A percentile compares a stretch with the other conserved stretches of the same genome.
Evolutionary conservation across 2,888 invertebrate species (phyloP).

Genomic region (Pecten maximus): DNA sequence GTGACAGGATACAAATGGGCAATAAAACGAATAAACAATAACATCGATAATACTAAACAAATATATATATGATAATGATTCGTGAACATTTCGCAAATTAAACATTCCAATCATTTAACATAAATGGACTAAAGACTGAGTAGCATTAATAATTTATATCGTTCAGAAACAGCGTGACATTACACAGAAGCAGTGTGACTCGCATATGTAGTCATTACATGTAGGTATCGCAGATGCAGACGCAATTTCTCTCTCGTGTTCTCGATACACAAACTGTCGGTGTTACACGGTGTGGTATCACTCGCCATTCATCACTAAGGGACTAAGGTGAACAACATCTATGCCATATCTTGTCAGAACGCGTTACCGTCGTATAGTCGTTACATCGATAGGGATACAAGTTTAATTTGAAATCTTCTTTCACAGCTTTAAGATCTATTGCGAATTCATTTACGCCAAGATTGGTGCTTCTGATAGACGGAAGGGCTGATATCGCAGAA

Average conservation of each 20-base stretch:
- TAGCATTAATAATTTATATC: too few relatives aligned
- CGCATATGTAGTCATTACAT: too few relatives aligned
- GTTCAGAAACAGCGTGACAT: too few relatives aligned
- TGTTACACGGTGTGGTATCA: not conserved
- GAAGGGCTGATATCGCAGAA: not conserved
- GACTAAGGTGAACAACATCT: not conserved
- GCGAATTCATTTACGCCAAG: conserved; percentile 25
- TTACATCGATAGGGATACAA: conserved; percentile 18
- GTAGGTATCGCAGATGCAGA: too few relatives aligned
- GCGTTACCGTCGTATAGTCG: not conserved
- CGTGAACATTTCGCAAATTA: too few relatives aligned
- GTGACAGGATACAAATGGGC: too few relatives aligned
- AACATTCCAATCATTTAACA: too few relatives aligned
- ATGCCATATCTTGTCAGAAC: not conserved
- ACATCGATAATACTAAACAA: too few relatives aligned
- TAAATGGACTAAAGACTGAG: too few relatives aligned
- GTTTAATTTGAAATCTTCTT: conserved; percentile 26
- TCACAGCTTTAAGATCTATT: not conserved
- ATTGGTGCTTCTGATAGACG: not conserved
- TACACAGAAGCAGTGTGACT: too few relatives aligned
- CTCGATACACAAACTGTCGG: not conserved
- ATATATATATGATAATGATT: too few relatives aligned
- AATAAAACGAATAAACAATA: too few relatives aligned
- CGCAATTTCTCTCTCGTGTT: not conserved
- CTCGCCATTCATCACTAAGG: not conserved